Evolutionary conservation across 1,140 invertebrate genomes (phyloP).

Genomic region (Lepidurus couesii): DNA sequence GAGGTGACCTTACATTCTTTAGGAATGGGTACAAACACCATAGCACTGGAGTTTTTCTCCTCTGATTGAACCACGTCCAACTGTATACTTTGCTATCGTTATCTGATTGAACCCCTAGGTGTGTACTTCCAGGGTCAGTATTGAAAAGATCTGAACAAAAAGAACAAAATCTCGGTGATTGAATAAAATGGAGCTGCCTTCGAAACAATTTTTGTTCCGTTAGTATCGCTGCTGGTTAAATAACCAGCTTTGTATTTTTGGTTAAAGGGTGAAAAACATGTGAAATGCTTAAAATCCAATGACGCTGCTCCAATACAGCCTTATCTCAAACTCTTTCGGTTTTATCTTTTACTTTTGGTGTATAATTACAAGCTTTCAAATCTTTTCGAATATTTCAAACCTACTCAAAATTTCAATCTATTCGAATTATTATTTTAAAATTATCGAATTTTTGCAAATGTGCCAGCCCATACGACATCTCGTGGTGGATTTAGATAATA

Average conservation of each 20-base stretch:
- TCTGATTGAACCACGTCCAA: background rate
- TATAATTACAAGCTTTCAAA: too few relatives aligned
- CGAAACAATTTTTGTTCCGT: background rate
- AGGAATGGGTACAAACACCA: background rate
- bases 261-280: too few relatives aligned
- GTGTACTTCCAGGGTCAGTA: slow-evolving; percentile 18
- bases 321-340: too few relatives aligned
- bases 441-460: too few relatives aligned
- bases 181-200: slow-evolving; percentile 18
- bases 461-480: too few relatives aligned
- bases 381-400: too few relatives aligned
- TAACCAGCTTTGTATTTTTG: background rate
- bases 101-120: background rate
- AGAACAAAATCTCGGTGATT: slow-evolving; percentile 7
- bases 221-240: background rate
- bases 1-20: background rate
- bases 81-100: background rate
- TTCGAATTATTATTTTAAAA: too few relatives aligned
- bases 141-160: slow-evolving; percentile 19
- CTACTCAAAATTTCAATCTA: too few relatives aligned
- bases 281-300: too few relatives aligned
- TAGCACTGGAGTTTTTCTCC: background rate
- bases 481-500: too few relatives aligned
- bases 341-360: too few relatives aligned
- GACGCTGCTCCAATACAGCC: too few relatives aligned